A percentile compares a stretch with the other conserved stretches of the same genome.
These are phyloP conservation scores for Magallana angulata DNA, from an alignment of 1,140 invertebrate species.

Conservation along the genomic window DNA sequence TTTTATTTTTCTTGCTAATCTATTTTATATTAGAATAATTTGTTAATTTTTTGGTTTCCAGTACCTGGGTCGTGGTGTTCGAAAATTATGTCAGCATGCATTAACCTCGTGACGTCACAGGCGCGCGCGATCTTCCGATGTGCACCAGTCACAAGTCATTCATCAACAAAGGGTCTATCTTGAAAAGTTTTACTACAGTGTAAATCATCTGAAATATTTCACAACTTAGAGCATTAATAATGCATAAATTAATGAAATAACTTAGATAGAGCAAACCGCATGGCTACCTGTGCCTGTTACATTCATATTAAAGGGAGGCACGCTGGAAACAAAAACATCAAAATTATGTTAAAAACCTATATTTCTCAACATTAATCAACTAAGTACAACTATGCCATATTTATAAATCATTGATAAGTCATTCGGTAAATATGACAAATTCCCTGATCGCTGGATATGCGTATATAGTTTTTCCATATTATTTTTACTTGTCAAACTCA, in stretches of 20 bases:
- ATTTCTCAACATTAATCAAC: conserved; percentile 2
- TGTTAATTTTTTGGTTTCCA: not conserved
- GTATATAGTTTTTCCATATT: not conserved
- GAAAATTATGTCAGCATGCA: conserved; percentile 21
- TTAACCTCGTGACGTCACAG: conserved; percentile 16
- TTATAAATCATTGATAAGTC: conserved; percentile 10
- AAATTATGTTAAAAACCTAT: conserved; percentile 32
- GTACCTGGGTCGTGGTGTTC: not conserved
- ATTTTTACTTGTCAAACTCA: not conserved
- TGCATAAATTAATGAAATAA: not conserved
- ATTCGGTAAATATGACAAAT: conserved; percentile 19
- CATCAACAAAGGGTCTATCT: not conserved
- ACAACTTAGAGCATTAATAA: conserved; percentile 25
- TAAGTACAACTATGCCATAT: conserved; percentile 13
- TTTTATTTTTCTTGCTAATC: too few species aligned
- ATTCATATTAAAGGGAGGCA: not conserved
- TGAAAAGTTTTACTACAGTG: conserved; percentile 18
- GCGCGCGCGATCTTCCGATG: conserved; percentile 1
- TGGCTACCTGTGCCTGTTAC: not conserved
- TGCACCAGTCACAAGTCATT: conserved; percentile 1
- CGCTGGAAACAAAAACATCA: not conserved
- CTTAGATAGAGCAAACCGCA: not conserved
- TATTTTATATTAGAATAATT: not conserved
- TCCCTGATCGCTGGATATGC: not conserved
- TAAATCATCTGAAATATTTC: conserved; percentile 25